Conservation (phyloP, 1,140 invertebrate species). For the Macrobrachium rosenbergii region DNA sequence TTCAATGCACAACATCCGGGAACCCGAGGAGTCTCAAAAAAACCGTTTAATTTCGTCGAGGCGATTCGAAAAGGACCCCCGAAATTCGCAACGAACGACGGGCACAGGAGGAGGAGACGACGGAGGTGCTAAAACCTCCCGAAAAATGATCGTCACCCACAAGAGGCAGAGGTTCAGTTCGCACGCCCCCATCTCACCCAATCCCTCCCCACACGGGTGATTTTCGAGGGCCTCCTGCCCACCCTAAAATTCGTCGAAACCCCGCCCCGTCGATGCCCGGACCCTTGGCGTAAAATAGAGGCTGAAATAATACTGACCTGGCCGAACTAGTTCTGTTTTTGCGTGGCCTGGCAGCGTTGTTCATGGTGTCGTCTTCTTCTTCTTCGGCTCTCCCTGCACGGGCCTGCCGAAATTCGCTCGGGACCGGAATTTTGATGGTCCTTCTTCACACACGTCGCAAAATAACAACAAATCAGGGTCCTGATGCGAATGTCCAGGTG, state of each 20-base stretch:
- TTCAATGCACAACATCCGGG: too few species aligned
- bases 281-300: too few species aligned
- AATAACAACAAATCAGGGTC: slow-evolving; percentile 35
- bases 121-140: too few species aligned
- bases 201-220: too few species aligned
- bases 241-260: neutral
- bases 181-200: too few species aligned
- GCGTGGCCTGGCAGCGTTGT: slow-evolving; percentile 40
- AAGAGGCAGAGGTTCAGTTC: too few species aligned
- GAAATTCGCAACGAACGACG: too few species aligned
- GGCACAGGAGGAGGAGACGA: too few species aligned
- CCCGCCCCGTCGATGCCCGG: neutral
- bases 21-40: too few species aligned
- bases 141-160: too few species aligned
- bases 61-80: too few species aligned
- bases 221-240: neutral
- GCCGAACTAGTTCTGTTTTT: slow-evolving; percentile 57
- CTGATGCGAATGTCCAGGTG: neutral
- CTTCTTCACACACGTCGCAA: slow-evolving; percentile 45
- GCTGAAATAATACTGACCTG: slow-evolving; percentile 27
- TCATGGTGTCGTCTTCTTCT: slow-evolving; percentile 48
- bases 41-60: too few species aligned
- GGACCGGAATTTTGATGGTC: slow-evolving; percentile 65
- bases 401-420: slow-evolving; percentile 64
- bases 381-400: slow-evolving; percentile 63